A percentile compares a stretch with the other conserved stretches of the same genome.
Evolutionary conservation across 2,888 invertebrate genomes (phyloP).

Genomic region (Amblyjoppa proteus): DNA sequence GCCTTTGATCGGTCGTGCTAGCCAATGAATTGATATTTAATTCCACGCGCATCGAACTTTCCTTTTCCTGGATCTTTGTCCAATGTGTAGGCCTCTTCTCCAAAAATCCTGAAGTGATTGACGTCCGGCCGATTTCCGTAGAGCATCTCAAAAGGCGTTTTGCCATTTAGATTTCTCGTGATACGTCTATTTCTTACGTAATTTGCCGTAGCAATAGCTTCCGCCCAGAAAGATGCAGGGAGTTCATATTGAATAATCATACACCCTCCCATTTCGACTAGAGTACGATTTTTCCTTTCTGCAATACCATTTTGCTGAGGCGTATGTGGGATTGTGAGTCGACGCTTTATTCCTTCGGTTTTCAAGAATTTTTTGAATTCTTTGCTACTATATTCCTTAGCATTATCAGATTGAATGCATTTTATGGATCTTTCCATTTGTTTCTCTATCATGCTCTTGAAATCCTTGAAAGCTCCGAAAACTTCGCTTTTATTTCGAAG

Average conservation of each 20-base stretch:
- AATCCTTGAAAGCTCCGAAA: too few relatives aligned
- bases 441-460: too few relatives aligned
- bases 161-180: not conserved
- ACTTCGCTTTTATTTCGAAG: too few relatives aligned
- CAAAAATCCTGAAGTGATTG: too few relatives aligned
- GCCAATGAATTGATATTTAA: too few relatives aligned
- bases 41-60: too few relatives aligned
- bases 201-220: conserved; percentile 49
- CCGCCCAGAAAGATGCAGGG: conserved; percentile 41
- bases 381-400: conserved; percentile 15
- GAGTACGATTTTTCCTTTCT: conserved; percentile 38
- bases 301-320: conserved; percentile 51
- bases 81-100: too few relatives aligned
- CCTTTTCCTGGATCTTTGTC: too few relatives aligned
- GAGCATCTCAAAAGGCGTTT: too few relatives aligned
- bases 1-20: too few relatives aligned
- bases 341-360: conserved; percentile 16
- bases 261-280: conserved; percentile 45
- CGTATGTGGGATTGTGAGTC: conserved; percentile 24
- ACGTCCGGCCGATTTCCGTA: too few relatives aligned
- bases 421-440: too few relatives aligned
- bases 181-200: conserved; percentile 37
- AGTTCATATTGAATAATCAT: conserved; percentile 29
- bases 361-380: conserved; percentile 38
- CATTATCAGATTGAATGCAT: conserved; percentile 48